Evolutionary conservation across 2,113 vertebrate genomes (phyloP), one percentile per base, ranked within the genome.

Genomic region (Sorex fumeus): DNA sequence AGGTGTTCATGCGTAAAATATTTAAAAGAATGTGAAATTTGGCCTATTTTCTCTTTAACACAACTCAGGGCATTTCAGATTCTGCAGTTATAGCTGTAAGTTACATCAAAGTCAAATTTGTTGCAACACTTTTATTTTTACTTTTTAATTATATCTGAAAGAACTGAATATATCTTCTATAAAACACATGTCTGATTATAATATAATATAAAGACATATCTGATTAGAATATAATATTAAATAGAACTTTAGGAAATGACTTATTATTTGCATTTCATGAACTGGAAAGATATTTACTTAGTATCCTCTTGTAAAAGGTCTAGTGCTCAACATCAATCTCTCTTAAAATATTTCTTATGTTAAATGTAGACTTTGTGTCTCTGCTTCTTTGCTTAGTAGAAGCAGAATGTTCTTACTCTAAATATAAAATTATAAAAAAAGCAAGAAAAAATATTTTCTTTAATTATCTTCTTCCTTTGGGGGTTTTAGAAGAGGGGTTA

Each of bases 381-480:
- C 96, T 95, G 82, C 32, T 93, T 86, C 88, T 76, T 92, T 91
- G 89, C 93, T 88, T 70, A 88, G 85, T 77, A 87, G 91, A 86
- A 92, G 94, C 95, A 96, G 94, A 88, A 75, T 94, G 76, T 90
- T 78, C 95, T 87, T 76, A 47, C 89, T 97, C 97, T 97, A 92
- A 84, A 96, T 95, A 97, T 95, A 96, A 98, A 97, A 96, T 97
- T 95, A 96, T 81, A 95, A 96, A 93, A 87, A 96, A 97, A 96
- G 75, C 82, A 97, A 96, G 97, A 94, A 98, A 97, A 96, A 96
- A 96, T 96, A 96, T 97, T 97, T 97, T 97, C 89, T 96, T 96
- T 98, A 97, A 98, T 98, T 98, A 97, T 92, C 95, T 97, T 88
- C 93, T 98, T 97, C 97, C 97, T 97, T 93, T 97, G 97, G 96